These are phyloP conservation scores for Falco biarmicus DNA, from an alignment of 2,797 vertebrate genomes.

Conservation along the genomic window DNA sequence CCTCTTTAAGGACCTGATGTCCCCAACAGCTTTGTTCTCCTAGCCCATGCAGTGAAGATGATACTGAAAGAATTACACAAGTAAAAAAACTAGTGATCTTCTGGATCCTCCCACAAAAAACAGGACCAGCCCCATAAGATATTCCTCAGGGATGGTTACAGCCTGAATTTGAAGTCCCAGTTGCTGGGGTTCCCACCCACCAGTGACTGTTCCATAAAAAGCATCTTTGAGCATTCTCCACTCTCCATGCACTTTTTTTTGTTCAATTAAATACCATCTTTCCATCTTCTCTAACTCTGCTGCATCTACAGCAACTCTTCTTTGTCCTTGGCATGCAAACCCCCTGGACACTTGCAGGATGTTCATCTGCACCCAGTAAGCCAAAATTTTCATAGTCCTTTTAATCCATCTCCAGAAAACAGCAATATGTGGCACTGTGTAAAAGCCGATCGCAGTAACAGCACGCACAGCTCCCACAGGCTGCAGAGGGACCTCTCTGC, in stretches of 20 bases:
- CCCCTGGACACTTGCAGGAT: neutral
- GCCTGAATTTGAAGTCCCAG: neutral
- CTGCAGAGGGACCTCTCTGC: neutral
- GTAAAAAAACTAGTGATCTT: neutral
- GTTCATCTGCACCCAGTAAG: neutral
- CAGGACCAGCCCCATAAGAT: neutral
- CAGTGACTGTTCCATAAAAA: neutral
- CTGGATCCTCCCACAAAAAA: neutral
- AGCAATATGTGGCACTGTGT: neutral
- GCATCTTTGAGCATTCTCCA: neutral
- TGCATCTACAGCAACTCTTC: neutral
- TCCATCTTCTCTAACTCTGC: neutral
- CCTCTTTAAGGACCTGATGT: neutral
- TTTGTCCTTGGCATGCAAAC: neutral
- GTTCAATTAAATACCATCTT: neutral
- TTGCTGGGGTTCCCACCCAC: neutral
- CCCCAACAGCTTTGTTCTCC: neutral
- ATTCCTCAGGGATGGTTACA: neutral
- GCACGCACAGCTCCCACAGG: neutral
- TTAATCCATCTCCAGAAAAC: neutral
- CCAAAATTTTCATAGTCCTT: neutral
- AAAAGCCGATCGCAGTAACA: neutral
- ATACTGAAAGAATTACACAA: neutral
- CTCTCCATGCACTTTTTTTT: neutral
- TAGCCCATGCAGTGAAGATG: neutral